Evolutionary conservation across 2,113 vertebrate genomes (phyloP), one percentile per base, ranked within the genome.

Genomic region (Sturnus vulgaris): DNA sequence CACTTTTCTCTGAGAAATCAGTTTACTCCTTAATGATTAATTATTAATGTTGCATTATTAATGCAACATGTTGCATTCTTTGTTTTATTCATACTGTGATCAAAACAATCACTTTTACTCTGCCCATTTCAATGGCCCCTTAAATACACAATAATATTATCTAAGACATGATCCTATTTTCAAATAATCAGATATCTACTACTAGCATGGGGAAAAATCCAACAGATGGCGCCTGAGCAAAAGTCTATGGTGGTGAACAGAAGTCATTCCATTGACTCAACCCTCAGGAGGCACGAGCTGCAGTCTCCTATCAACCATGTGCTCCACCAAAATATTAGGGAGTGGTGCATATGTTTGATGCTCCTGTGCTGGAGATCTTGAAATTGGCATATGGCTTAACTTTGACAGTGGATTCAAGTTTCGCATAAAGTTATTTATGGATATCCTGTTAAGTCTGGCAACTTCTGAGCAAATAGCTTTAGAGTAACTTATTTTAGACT

Each of bases 401-500:
- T 65, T 52, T 37, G 35, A 71, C 27, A 92, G 56, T 18, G 22
- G 33, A 88, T 92, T 77, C 37, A 80, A 77, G 35, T 59, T 70
- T 83, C 39, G 5, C 57, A 75, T 19, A 39, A 66, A 53, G 57
- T 78, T 97, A 93, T 93, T 95, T 95, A 84, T 53, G 57, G 35
- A 78, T 73, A 78, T 75, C 22, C 77, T 92, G 72, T 76, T 73
- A 94, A 84, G 82, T 86, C 85, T 86, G 59, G 44, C 92, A 81
- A 80, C 52, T 82, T 80, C 42, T 55, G 63, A 92, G 76, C 55
- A 96, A 97, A 94, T 83, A 90, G 80, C 76, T 90, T 70, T 28
- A 63, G 33, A 90, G 76, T 81, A 92, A 80, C 64, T 91, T 80
- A 95, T 89, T 94, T 91, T 69, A 90, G 90, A 57, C 42, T 86